Evolutionary conservation across 2,888 invertebrate species (phyloP).

Genomic region (Zaprionus bogoriensis): DNA sequence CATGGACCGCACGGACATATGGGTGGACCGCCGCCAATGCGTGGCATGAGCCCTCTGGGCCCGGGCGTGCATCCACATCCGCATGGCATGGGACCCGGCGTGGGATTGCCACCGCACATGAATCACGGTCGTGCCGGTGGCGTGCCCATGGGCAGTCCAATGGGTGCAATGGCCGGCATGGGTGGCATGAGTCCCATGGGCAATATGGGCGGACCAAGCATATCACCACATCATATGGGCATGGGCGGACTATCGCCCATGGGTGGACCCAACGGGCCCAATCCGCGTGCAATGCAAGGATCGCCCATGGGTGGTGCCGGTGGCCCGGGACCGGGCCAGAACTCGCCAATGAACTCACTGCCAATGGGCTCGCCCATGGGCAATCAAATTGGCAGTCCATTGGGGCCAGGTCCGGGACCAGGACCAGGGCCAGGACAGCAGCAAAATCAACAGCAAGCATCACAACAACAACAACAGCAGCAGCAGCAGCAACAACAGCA

Average conservation of each 20-base stretch:
- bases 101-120: slow-evolving; percentile 81
- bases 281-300: slow-evolving; percentile 87
- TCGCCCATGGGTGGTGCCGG: slow-evolving; percentile 84
- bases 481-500: slow-evolving; percentile 57
- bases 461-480: slow-evolving; percentile 58
- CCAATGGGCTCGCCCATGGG: slow-evolving; percentile 89
- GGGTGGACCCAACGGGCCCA: slow-evolving; percentile 84
- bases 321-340: slow-evolving; percentile 85
- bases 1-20: slow-evolving; percentile 84
- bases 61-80: slow-evolving; percentile 74
- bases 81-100: slow-evolving; percentile 75
- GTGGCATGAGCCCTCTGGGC: slow-evolving; percentile 83
- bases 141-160: slow-evolving; percentile 83
- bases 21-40: slow-evolving; percentile 82
- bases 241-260: slow-evolving; percentile 84
- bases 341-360: slow-evolving; percentile 87
- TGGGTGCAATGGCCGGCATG: slow-evolving; percentile 84
- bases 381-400: slow-evolving; percentile 85
- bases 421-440: slow-evolving; percentile 52
- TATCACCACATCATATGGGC: slow-evolving; percentile 82
- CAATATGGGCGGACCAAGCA: slow-evolving; percentile 83
- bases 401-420: slow-evolving; percentile 57
- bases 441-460: slow-evolving; percentile 43
- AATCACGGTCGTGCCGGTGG: slow-evolving; percentile 80
- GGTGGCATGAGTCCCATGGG: slow-evolving; percentile 85